Evolutionary conservation across 2,888 invertebrate species (phyloP).

Genomic region (Chrysotoxum bicinctum): DNA sequence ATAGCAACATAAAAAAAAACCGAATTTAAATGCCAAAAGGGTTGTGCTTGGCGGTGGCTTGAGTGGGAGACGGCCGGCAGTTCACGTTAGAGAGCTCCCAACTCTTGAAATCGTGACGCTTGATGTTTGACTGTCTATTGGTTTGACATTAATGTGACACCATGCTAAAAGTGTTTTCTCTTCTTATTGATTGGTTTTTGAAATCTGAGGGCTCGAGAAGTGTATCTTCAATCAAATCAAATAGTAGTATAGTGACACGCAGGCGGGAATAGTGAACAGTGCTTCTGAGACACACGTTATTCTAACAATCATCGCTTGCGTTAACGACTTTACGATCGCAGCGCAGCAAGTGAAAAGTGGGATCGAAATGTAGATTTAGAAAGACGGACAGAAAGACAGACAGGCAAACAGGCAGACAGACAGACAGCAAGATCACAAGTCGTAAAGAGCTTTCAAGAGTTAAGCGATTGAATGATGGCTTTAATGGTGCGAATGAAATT

Average conservation of each 20-base stretch:
- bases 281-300: slow-evolving; percentile 2
- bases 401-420: neutral
- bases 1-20: slow-evolving; percentile 25
- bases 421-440: neutral
- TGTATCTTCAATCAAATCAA: neutral
- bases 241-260: slow-evolving; percentile 3
- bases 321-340: slow-evolving; percentile 22
- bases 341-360: slow-evolving; percentile 25
- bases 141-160: slow-evolving; percentile 65
- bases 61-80: neutral
- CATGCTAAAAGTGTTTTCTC: slow-evolving; percentile 50
- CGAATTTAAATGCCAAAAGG: slow-evolving; percentile 62
- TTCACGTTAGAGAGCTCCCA: neutral
- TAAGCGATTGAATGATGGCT: slow-evolving; percentile 54
- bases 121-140: slow-evolving; percentile 53
- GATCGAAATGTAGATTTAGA: neutral
- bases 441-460: slow-evolving; percentile 59
- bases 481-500: slow-evolving; percentile 50
- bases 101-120: slow-evolving; percentile 19
- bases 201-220: neutral
- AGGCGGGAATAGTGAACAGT: slow-evolving; percentile 11
- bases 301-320: slow-evolving; percentile 33
- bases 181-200: slow-evolving; percentile 50
- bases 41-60: neutral
- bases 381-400: neutral